Percentiles rank a stretch among this genome's conserved stretches.
phyloP scores from a whole-genome alignment of 2,888 invertebrate genomes.

The Diogma glabrata region DNA sequence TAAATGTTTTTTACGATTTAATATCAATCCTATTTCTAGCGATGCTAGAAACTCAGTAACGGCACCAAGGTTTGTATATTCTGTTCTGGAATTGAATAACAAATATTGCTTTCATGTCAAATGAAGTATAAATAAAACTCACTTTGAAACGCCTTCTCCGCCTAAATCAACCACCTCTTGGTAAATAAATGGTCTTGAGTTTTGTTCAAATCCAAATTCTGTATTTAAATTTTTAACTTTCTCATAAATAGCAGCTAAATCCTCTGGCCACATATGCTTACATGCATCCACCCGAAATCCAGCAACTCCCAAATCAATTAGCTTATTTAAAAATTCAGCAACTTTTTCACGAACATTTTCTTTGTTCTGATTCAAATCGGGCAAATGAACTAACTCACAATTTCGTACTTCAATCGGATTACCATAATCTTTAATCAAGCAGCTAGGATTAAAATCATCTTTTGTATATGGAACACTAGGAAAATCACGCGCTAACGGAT shows the following conservation, averaged over 20 bases:
- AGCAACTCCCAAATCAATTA: slow-evolving; percentile 42
- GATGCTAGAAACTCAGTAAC: slow-evolving; percentile 7
- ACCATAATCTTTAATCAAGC: slow-evolving; percentile 39
- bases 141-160: slow-evolving; percentile 24
- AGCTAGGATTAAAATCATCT: slow-evolving; percentile 43
- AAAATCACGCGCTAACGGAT: slow-evolving; percentile 38
- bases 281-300: slow-evolving; percentile 44
- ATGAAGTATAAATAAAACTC: no score
- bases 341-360: slow-evolving; percentile 39
- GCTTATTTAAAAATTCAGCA: slow-evolving; percentile 38
- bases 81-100: slow-evolving; percentile 1
- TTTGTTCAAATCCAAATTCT: slow-evolving; percentile 38
- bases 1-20: background rate
- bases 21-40: background rate
- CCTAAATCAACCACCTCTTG: slow-evolving; percentile 46
- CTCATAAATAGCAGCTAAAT: slow-evolving; percentile 41
- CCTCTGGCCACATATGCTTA: slow-evolving; percentile 44
- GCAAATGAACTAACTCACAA: slow-evolving; percentile 32
- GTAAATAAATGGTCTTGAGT: slow-evolving; percentile 40
- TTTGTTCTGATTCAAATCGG: slow-evolving; percentile 40
- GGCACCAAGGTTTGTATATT: background rate
- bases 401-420: slow-evolving; percentile 40
- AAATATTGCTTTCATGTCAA: no score
- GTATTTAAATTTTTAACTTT: slow-evolving; percentile 38
- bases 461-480: slow-evolving; percentile 44